Base-by-base conservation (phyloP, 2,113 vertebrate genomes). In the Rhadina sibilatrix region DNA sequence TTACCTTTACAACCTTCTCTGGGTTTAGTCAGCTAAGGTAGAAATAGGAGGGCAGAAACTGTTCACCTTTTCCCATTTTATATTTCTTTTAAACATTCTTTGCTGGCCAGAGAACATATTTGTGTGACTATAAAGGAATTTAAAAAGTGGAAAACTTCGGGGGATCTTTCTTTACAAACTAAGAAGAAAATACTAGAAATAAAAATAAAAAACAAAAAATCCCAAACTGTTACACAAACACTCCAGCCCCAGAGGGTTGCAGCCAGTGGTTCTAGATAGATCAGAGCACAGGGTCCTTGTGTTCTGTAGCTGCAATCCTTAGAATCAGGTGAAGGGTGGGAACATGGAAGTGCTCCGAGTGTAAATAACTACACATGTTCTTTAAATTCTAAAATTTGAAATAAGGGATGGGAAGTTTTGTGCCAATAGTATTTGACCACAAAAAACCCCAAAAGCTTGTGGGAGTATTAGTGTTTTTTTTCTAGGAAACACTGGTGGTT, bases 321-420 rank as follows among this genome's bases (percentile, higher is more conserved):
- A 24, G 15, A 16, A 19, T 64, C 12, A 10, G 31, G 38, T 35
- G 38, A 46, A 18, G 6, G 15, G 11, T 44, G 25, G 24, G 33
- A 46, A 6, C 5, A 24, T 12, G 31, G 27, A 7, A 68, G 35
- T 19, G 6, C 9, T 30, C 44, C 30, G 60, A 38, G 5, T 35
- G 21, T 27, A 10, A 30, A 38, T 10, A n/a, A 56, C 18, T 20
- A 15, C 10, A 1, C 7, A 2, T 0, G 2, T 14, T 16, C 27
- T 19, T 21, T 15, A 38, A 42, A 15, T 37, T 31, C 20, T 16
- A 20, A 46, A 31, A 22, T 28, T 14, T 27, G 31, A 15, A 65
- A 12, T 64, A n/a, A 53, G 16, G 7, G 5, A 5, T 60, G 35
- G 17, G 46, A 37, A 40, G 11, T 27, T 31, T 16, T 50, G 44